A percentile compares a stretch with the other conserved stretches of the same genome.
Evolutionary conservation across 2,797 vertebrate species (phyloP).

Genomic region (Danio jaintianensis): DNA sequence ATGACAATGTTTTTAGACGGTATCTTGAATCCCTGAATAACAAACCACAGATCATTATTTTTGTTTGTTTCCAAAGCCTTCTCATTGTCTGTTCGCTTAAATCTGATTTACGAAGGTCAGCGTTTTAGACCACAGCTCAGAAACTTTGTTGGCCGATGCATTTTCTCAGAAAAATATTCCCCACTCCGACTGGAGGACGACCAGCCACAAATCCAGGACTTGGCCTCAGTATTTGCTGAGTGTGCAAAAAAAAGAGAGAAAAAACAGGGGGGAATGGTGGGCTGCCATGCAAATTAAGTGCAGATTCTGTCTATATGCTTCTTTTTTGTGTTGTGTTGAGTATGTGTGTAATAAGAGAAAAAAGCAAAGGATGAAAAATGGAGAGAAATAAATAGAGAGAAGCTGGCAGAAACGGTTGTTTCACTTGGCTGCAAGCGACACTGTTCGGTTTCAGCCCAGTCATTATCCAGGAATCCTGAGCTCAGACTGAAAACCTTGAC

Average conservation of each 20-base stretch:
- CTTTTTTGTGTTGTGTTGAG: conserved; percentile 59
- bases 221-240: conserved; percentile 77
- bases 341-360: conserved; percentile 65
- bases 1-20: background rate
- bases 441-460: conserved; percentile 74
- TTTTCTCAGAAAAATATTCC: conserved; percentile 76
- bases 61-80: conserved; percentile 40
- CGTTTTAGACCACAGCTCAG: conserved; percentile 61
- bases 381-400: conserved; percentile 79
- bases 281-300: conserved; percentile 74
- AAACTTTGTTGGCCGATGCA: conserved; percentile 68
- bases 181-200: conserved; percentile 66
- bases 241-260: conserved; percentile 65
- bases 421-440: conserved; percentile 76
- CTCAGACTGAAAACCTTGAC: conserved; percentile 63
- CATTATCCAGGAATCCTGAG: conserved; percentile 82
- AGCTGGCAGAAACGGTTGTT: conserved; percentile 77
- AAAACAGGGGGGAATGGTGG: conserved; percentile 53
- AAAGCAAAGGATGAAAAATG: conserved; percentile 75
- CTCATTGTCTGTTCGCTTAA: conserved; percentile 53
- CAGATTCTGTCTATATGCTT: conserved; percentile 75
- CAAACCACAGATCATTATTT: conserved; percentile 29
- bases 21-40: background rate
- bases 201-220: conserved; percentile 74
- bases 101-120: conserved; percentile 67